Percentiles rank a stretch among this genome's conserved stretches.
Evolutionary conservation across 2,113 vertebrate genomes (phyloP).

Genomic region (Malurus elegans): DNA sequence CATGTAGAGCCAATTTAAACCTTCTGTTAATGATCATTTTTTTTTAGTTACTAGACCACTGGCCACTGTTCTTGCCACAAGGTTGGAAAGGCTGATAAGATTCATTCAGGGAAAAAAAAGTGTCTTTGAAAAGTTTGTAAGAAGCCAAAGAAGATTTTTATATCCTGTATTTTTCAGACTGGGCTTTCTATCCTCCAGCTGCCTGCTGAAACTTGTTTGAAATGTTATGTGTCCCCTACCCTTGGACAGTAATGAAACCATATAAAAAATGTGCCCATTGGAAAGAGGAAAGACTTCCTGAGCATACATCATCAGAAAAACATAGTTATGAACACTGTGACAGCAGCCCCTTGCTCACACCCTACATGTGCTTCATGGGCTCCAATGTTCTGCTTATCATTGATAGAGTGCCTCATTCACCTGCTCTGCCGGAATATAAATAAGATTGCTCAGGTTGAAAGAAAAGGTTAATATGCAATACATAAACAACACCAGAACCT

Average conservation of each 20-base stretch:
- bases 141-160: background rate
- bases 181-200: background rate
- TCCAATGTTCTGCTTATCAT: background rate
- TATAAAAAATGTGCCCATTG: background rate
- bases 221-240: background rate
- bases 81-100: background rate
- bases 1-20: background rate
- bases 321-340: background rate
- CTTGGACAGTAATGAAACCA: background rate
- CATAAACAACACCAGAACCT: background rate
- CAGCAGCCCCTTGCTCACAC: fast-evolving
- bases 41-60: background rate
- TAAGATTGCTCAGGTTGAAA: background rate
- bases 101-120: fast-evolving
- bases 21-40: background rate
- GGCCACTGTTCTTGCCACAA: background rate
- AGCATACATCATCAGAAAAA: background rate
- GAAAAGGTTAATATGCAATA: constrained; percentile 16
- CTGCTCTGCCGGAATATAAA: background rate
- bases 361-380: background rate
- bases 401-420: background rate
- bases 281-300: background rate
- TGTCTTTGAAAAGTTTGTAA: background rate
- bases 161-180: background rate
- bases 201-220: background rate